Evolutionary conservation across 2,888 invertebrate species (phyloP), one percentile per base, ranked within the genome.

Genomic region (Cerastis rubricosa): DNA sequence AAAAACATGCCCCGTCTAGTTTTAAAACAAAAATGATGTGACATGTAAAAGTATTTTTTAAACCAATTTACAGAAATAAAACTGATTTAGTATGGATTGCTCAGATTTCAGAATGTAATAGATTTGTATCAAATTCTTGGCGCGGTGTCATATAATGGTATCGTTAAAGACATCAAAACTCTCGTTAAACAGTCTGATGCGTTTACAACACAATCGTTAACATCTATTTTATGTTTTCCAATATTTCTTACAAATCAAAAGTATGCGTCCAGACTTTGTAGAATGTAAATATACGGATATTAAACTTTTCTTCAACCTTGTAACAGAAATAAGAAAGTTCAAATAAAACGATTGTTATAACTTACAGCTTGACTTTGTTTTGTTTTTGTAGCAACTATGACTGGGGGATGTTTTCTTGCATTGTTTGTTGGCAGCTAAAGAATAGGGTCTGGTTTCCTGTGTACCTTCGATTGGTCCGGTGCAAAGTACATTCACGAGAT

Each of bases 131-230:
- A 45, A 61, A 35, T 49, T 6, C 9, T 9, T 29, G 59, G 61
- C 7, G 19, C 9, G 4, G 9, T 17, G 19, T 49, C 47, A 65
- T 29, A 45, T 43, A 57, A 61, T 54, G 5, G n/a, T 12, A 22
- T 49, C n/a, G 14, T 29, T 63, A 73, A 63, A 84, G 45, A 54
- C 45, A 74, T 40, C 43, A 59, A 64, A 74, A 71, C 12, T 35
- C 47, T 69, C 81, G 59, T 82, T 47, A 82, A 85, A 85, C 57
- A 68, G 64, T 65, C 51, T n/a, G 54, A 74, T 69, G 54, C 71
- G 68, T 85, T 81, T 69, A 74, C 54, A 74, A 45, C 72, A 57
- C 69, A 72, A 69, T 61, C 74, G 85, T 80, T 80, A 85, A 85
- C 54, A 68, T 45, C 45, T 22, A 69, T 81, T 82, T 82, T 71